Evolutionary conservation across 2,797 vertebrate genomes (phyloP).

Genomic region (Atherinosoma microstoma): DNA sequence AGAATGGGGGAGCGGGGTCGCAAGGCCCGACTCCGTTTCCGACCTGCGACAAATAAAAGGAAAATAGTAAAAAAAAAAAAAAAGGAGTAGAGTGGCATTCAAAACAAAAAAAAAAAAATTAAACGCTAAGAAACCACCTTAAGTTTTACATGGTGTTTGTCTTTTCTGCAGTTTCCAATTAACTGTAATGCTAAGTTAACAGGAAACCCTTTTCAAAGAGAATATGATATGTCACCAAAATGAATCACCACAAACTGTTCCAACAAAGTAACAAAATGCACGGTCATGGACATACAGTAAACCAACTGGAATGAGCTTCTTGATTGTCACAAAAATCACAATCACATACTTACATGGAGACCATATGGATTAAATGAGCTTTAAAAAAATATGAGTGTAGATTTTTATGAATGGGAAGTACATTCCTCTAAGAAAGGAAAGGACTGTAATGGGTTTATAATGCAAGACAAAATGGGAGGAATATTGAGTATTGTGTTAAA

Average conservation of each 20-base stretch:
- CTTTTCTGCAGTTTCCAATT: neutral
- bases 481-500: neutral
- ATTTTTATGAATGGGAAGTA: neutral
- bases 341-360: neutral
- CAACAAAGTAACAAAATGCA: no score
- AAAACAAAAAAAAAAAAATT: neutral
- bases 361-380: neutral
- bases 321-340: neutral
- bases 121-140: neutral
- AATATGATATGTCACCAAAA: neutral
- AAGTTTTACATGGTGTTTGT: neutral
- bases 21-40: slow-evolving; percentile 86
- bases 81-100: neutral
- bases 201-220: neutral
- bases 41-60: slow-evolving; percentile 78
- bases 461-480: neutral
- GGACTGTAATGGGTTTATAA: neutral
- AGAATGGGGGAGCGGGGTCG: slow-evolving; percentile 90
- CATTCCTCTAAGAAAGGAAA: neutral
- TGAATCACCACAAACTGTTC: neutral
- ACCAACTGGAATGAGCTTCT: neutral
- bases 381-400: no score
- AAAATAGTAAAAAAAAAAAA: slow-evolving; percentile 10
- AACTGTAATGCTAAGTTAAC: neutral
- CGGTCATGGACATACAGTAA: neutral